Evolutionary conservation across 2,113 vertebrate species (phyloP).

Genomic region (Aythya baeri): DNA sequence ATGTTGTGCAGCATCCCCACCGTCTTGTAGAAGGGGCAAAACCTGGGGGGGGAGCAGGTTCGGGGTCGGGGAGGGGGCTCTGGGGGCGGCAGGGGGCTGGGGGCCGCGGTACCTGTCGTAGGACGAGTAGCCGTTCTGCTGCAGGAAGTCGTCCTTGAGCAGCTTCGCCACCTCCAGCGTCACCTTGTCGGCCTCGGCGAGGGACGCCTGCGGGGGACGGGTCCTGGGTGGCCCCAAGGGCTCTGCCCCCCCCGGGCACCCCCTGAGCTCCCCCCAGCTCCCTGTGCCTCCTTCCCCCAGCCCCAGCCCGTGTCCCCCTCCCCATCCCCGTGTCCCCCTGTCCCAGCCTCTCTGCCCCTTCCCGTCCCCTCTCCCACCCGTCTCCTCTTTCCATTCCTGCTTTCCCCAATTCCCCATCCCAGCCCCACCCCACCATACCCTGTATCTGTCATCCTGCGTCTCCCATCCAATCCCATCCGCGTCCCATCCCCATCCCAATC

Average conservation of each 20-base stretch:
- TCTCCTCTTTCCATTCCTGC: too few species aligned
- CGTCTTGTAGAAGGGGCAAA: slow-evolving; percentile 69
- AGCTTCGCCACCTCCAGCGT: slow-evolving; percentile 63
- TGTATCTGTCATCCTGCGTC: not conserved
- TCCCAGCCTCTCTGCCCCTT: not conserved
- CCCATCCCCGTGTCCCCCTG: too few species aligned
- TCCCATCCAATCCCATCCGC: not conserved
- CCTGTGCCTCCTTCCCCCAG: too few species aligned
- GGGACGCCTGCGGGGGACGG: not conserved
- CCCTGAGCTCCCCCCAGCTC: not conserved
- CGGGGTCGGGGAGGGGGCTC: too few species aligned
- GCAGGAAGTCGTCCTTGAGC: slow-evolving; percentile 65
- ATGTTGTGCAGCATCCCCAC: slow-evolving; percentile 70
- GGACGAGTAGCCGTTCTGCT: slow-evolving; percentile 64
- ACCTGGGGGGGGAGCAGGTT: not conserved
- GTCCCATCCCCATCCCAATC: not conserved
- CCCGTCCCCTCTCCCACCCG: too few species aligned
- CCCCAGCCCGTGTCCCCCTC: too few species aligned
- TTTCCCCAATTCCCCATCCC: not conserved
- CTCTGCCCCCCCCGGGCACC: not conserved
- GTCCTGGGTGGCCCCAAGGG: not conserved
- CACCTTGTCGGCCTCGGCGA: slow-evolving; percentile 58
- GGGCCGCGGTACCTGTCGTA: slow-evolving; percentile 42
- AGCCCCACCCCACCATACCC: too few species aligned
- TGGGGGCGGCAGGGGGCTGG: not conserved